Percentiles rank a stretch among this genome's conserved stretches.
Conservation (phyloP, 1,140 invertebrate species). For the Danaus melanippus region DNA sequence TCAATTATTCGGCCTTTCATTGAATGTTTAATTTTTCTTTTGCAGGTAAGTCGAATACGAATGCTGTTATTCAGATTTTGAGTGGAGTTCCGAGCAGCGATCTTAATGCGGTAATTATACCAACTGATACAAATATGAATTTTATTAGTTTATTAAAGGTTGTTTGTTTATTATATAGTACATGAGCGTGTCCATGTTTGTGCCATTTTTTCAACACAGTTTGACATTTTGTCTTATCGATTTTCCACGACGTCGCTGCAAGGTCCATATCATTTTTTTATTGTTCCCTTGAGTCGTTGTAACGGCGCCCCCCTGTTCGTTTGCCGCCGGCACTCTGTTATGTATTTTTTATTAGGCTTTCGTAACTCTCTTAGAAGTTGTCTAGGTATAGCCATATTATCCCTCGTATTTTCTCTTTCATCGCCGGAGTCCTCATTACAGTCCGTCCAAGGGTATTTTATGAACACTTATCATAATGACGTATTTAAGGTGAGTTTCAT, state of each 20-base stretch:
- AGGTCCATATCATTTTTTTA: slow-evolving; percentile 59
- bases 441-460: slow-evolving; percentile 23
- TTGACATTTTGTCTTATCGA: slow-evolving; percentile 57
- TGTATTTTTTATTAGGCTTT: slow-evolving; percentile 55
- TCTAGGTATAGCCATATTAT: slow-evolving; percentile 29
- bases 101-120: background rate
- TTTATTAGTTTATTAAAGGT: too few species aligned
- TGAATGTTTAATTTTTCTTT: slow-evolving; percentile 14
- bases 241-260: slow-evolving; percentile 39
- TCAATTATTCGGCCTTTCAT: slow-evolving; percentile 4
- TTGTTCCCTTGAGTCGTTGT: slow-evolving; percentile 41
- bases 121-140: too few species aligned
- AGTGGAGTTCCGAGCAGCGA: background rate
- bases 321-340: slow-evolving; percentile 41
- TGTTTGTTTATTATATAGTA: too few species aligned
- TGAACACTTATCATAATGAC: slow-evolving; percentile 25
- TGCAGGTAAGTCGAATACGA: slow-evolving; percentile 16
- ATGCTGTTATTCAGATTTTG: too few species aligned
- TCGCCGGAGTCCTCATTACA: slow-evolving; percentile 31
- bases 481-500: slow-evolving; percentile 11
- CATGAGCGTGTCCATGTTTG: background rate
- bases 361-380: slow-evolving; percentile 41
- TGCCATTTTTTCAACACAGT: slow-evolving; percentile 13
- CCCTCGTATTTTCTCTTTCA: slow-evolving; percentile 22
- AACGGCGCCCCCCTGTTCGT: slow-evolving; percentile 40